Conservation (phyloP, 2,888 invertebrate species). For the Agrotis segetum region DNA sequence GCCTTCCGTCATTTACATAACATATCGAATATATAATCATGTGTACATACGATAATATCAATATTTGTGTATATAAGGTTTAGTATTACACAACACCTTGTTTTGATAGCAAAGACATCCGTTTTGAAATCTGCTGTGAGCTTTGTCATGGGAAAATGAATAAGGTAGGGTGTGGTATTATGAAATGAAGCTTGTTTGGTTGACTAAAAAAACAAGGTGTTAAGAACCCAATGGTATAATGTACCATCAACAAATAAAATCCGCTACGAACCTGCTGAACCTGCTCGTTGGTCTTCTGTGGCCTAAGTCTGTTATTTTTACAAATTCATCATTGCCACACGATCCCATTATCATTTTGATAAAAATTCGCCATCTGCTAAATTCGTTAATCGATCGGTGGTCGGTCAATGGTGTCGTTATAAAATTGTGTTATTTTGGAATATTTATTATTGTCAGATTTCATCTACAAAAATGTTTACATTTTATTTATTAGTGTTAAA, state of each 20-base stretch:
- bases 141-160: slow-evolving; percentile 35
- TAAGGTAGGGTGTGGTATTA: not conserved
- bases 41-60: slow-evolving; percentile 17
- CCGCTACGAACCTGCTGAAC: too few species aligned
- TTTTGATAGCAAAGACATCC: slow-evolving; percentile 24
- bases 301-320: too few species aligned
- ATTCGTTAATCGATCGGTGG: too few species aligned
- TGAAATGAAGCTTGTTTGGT: slow-evolving; percentile 1
- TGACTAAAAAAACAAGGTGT: not conserved
- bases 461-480: too few species aligned
- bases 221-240: not conserved
- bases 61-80: slow-evolving; percentile 2
- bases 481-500: too few species aligned
- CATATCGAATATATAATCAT: slow-evolving; percentile 10
- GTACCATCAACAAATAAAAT: not conserved
- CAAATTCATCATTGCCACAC: too few species aligned
- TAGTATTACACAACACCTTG: slow-evolving; percentile 31
- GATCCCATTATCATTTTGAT: too few species aligned
- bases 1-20: slow-evolving; percentile 50
- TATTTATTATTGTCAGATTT: too few species aligned
- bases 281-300: too few species aligned
- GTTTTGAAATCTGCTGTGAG: slow-evolving; percentile 13
- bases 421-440: too few species aligned
- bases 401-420: too few species aligned
- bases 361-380: too few species aligned